Percentiles rank a stretch among this genome's conserved stretches.
Conservation (phyloP, 2,888 invertebrate genomes). For the Ochropleura leucogaster region DNA sequence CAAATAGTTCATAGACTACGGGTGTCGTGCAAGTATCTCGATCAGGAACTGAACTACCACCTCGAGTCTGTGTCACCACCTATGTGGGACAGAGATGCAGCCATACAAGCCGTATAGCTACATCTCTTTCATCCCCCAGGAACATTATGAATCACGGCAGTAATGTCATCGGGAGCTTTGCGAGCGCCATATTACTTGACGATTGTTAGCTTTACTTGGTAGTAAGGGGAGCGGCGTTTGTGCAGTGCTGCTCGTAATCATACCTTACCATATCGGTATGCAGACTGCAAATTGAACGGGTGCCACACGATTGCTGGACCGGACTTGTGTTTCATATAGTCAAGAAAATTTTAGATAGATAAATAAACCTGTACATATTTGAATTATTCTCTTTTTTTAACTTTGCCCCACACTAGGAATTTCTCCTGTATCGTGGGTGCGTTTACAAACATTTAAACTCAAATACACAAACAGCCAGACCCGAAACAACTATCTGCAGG, state of each 20-base stretch:
- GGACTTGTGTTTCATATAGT: slow-evolving; percentile 17
- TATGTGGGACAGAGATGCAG: neutral
- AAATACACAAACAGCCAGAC: too few relatives aligned
- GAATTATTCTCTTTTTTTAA: too few relatives aligned
- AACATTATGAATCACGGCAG: slow-evolving; percentile 54
- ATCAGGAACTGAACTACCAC: slow-evolving; percentile 26
- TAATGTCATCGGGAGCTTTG: slow-evolving; percentile 53
- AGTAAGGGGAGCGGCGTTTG: slow-evolving; percentile 48
- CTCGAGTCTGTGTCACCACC: neutral
- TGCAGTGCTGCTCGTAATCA: slow-evolving; percentile 59
- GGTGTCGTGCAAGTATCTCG: slow-evolving; percentile 33
- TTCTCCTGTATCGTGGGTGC: too few relatives aligned
- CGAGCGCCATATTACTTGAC: slow-evolving; percentile 58
- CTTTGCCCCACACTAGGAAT: too few relatives aligned
- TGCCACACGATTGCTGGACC: slow-evolving; percentile 27
- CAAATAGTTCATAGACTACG: slow-evolving; percentile 54
- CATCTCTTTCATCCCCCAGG: neutral
- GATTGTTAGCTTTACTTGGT: slow-evolving; percentile 61
- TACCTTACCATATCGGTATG: slow-evolving; percentile 68
- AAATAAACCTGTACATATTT: too few relatives aligned
- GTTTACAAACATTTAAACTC: too few relatives aligned
- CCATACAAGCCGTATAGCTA: neutral
- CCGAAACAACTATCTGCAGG: too few relatives aligned
- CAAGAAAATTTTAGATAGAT: neutral
- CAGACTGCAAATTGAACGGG: slow-evolving; percentile 68